Percentiles rank a stretch among this genome's conserved stretches.
Evolutionary conservation across 2,888 invertebrate genomes (phyloP).

Genomic region (Oscheius sp.): DNA sequence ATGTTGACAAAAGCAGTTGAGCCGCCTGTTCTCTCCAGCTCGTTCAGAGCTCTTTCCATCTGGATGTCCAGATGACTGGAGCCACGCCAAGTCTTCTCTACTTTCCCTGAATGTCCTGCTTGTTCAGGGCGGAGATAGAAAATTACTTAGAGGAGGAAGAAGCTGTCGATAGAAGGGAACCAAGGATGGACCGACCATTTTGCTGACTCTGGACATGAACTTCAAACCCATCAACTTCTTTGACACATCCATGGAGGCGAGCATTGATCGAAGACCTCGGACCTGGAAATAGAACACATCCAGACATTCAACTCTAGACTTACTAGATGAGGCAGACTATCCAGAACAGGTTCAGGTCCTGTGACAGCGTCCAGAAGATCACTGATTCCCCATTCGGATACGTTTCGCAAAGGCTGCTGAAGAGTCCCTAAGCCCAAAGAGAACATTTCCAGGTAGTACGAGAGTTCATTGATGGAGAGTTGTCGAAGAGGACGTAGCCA

Average conservation of each 20-base stretch:
- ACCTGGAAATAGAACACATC: slow-evolving; percentile 39
- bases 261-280: slow-evolving; percentile 58
- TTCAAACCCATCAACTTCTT: slow-evolving; percentile 58
- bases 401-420: slow-evolving; percentile 33
- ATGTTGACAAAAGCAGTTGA: slow-evolving; percentile 97
- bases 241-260: slow-evolving; percentile 56
- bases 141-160: slow-evolving; percentile 85
- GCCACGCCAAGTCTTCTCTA: slow-evolving; percentile 45
- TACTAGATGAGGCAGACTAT: slow-evolving; percentile 29
- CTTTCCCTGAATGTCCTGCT: slow-evolving; percentile 39
- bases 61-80: slow-evolving; percentile 47
- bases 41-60: slow-evolving; percentile 80
- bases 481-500: slow-evolving; percentile 18
- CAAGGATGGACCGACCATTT: slow-evolving; percentile 85
- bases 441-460: slow-evolving; percentile 31
- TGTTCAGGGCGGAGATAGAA: background rate
- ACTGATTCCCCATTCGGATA: slow-evolving; percentile 30
- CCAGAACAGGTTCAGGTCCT: slow-evolving; percentile 12
- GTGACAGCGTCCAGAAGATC: slow-evolving; percentile 24
- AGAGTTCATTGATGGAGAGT: slow-evolving; percentile 33
- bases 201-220: slow-evolving; percentile 54
- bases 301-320: background rate
- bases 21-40: slow-evolving; percentile 90
- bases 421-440: slow-evolving; percentile 33
- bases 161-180: slow-evolving; percentile 97